Percentiles rank a stretch among this genome's conserved stretches.
phyloP scores from a whole-genome alignment of 1,140 invertebrate genomes.

The Lepidurus apus region DNA sequence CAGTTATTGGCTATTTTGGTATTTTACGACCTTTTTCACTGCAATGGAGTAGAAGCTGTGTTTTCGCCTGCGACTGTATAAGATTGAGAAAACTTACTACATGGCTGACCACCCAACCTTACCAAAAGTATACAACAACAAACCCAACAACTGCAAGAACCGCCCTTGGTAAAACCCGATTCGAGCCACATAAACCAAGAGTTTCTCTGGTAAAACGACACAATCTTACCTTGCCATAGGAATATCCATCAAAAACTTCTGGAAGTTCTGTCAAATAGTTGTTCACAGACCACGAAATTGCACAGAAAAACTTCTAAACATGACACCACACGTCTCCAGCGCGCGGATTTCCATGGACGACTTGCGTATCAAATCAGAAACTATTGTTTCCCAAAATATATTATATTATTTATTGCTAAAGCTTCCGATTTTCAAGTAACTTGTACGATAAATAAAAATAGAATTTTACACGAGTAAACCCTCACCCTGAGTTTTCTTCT shows the following conservation, averaged over 20 bases:
- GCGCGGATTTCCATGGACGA: conserved; percentile 13
- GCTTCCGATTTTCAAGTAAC: neutral
- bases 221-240: neutral
- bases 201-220: neutral
- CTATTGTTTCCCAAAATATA: conserved; percentile 8
- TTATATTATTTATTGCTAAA: neutral
- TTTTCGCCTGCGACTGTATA: neutral
- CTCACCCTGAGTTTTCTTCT: neutral
- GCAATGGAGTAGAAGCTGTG: neutral
- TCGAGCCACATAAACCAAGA: neutral
- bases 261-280: neutral
- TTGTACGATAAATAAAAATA: neutral
- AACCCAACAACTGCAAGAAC: neutral
- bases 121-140: neutral
- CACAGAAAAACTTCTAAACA: neutral
- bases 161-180: neutral
- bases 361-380: neutral
- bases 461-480: neutral
- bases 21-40: neutral
- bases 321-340: conserved; percentile 2
- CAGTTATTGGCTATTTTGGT: no score
- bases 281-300: neutral
- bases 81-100: neutral
- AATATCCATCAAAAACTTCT: neutral
- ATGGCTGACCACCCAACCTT: neutral